Conservation (phyloP, 2,888 invertebrate genomes). For the Drosophila pseudotakahashii region DNA sequence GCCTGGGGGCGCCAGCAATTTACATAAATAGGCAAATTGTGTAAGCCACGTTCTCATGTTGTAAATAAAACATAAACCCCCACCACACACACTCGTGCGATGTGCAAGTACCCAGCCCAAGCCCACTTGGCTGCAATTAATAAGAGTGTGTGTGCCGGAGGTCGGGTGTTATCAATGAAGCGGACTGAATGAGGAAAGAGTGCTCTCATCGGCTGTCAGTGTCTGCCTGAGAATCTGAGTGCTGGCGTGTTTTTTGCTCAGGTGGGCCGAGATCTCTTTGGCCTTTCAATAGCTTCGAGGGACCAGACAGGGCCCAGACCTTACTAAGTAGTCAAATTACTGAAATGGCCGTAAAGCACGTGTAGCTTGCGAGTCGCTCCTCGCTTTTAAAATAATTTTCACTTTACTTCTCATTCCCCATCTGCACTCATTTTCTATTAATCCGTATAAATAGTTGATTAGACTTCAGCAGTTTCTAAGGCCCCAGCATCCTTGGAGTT, state of each 20-base stretch:
- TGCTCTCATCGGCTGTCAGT: slow-evolving; percentile 8
- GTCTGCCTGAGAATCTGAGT: slow-evolving; percentile 6
- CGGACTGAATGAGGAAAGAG: slow-evolving; percentile 27
- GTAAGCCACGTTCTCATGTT: slow-evolving; percentile 41
- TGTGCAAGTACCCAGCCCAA: slow-evolving; percentile 26
- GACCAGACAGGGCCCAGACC: slow-evolving; percentile 31
- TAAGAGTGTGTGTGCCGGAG: slow-evolving; percentile 12
- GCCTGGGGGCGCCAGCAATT: slow-evolving; percentile 40
- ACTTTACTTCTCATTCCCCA: slow-evolving; percentile 5
- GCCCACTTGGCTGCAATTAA: slow-evolving; percentile 45
- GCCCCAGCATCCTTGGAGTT: slow-evolving; percentile 1
- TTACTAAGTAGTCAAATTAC: slow-evolving; percentile 18
- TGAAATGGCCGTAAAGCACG: slow-evolving; percentile 3
- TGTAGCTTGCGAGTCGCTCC: neutral
- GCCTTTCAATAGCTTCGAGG: slow-evolving; percentile 28
- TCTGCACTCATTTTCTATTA: slow-evolving; percentile 34
- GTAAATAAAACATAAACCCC: slow-evolving; percentile 54
- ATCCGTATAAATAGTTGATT: slow-evolving; percentile 57
- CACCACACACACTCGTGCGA: slow-evolving; percentile 10
- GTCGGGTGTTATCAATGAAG: slow-evolving; percentile 43
- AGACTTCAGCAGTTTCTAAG: slow-evolving; percentile 13
- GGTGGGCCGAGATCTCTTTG: slow-evolving; percentile 31
- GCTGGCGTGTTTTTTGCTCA: slow-evolving; percentile 19
- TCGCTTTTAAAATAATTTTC: neutral
- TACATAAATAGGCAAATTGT: slow-evolving; percentile 58